These are phyloP conservation scores for Oreochromis aureus DNA, from an alignment of 2,113 vertebrate genomes.

Conservation along the genomic window DNA sequence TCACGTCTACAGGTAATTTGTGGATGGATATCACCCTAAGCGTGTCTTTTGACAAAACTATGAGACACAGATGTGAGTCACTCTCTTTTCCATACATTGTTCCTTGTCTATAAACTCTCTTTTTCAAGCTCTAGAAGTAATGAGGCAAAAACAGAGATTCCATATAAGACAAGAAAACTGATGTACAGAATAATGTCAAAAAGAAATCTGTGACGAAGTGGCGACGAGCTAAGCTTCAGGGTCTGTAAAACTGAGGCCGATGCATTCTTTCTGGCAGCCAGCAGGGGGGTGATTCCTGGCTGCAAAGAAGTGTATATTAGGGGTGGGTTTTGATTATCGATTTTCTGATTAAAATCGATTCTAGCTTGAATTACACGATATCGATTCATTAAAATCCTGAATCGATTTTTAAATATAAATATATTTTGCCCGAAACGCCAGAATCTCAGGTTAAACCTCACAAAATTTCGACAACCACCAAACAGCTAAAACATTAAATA, in stretches of 20 bases:
- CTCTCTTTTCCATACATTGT: not conserved
- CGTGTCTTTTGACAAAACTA: not conserved
- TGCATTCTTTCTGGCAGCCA: not conserved
- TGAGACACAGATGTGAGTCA: not conserved
- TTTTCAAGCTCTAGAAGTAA: not conserved
- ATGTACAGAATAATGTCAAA: not conserved
- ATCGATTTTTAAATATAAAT: not conserved
- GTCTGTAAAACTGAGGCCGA: not conserved
- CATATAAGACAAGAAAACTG: not conserved
- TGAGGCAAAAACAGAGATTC: not conserved
- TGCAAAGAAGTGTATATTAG: rapidly evolving
- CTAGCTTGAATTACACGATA: not conserved
- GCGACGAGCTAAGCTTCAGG: rapidly evolving
- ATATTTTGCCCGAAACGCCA: not conserved
- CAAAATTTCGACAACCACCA: not conserved
- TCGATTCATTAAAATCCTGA: not conserved
- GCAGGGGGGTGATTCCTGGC: rapidly evolving
- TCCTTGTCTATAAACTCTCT: not conserved
- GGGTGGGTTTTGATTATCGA: not conserved
- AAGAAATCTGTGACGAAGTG: not conserved
- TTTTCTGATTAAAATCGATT: not conserved
- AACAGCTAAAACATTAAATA: not conserved
- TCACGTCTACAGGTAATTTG: not conserved
- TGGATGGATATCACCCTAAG: not conserved
- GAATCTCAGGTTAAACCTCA: not conserved